Base-by-base conservation (phyloP, 1,140 invertebrate genomes). In the Gryllus bimaculatus region DNA sequence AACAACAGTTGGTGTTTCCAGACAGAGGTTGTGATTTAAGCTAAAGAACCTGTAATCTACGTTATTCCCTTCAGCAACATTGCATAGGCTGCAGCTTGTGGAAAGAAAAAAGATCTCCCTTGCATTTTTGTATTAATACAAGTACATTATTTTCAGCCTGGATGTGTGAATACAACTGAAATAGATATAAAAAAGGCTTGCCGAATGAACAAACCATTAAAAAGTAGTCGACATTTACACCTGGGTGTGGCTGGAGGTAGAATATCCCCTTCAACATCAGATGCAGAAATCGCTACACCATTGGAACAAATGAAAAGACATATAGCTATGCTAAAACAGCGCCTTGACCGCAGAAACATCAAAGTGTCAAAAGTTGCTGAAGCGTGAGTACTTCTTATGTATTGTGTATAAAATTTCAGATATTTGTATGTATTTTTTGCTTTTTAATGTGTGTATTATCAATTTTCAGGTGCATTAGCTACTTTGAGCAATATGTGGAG, bases 161-260 rank as follows among this genome's bases (percentile, higher is more conserved):
- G 98, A 39, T 98, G 96, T 87, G 96, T 99, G 7, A 99, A 99
- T 87, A 99, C 98, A 10, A 99, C 98, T 1, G 98, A 99, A 87
- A 90, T 98, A 84, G 97, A 99, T 86, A 98, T 98, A 54, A 98
- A 97, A 85, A 99, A 99, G 87, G 92, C 96, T 48, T 98, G 96
- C 85, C 90, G 96, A 79, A 91, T 91, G 87, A 94, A 91, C 84
- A 94, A 94, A 48, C 80, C 80, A 48, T 21, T 76, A 7, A 73
- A 75, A 20, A 75, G 77, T 47, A 75, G 73, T 74, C 77, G 80
- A 78, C 80, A 78, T 39, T 75, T 80, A 21, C 80, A 79, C 26
- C 49, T 79, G 0, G 79, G 79, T 21, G 78, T 86, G 75, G 85
- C 87, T 49, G 90, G 89, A 79, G 90, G 89, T 10, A 85, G 88